phyloP scores from a whole-genome alignment of 2,113 vertebrate genomes.

The Eretmodus cyanostictus region DNA sequence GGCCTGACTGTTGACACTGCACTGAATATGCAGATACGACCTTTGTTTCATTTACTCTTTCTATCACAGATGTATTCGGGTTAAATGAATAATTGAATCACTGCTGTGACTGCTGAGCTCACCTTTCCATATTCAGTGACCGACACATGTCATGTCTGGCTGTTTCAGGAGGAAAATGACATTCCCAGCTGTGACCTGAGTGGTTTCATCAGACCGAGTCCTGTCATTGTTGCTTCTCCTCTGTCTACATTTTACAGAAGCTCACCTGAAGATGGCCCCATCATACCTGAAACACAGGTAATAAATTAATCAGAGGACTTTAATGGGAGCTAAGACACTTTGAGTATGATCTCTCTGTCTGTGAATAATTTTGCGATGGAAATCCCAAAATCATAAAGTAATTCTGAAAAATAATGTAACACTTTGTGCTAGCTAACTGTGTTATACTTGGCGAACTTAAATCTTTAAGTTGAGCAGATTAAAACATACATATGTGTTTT shows the following conservation, averaged over 20 bases:
- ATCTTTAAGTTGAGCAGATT: background rate
- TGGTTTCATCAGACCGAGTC: conserved; percentile 88
- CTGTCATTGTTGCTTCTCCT: conserved; percentile 88
- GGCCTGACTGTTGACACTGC: background rate
- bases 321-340: background rate
- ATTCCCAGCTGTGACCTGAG: conserved; percentile 97
- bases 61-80: background rate
- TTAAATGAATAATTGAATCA: background rate
- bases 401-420: background rate
- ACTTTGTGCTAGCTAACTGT: background rate
- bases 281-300: conserved; percentile 98
- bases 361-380: background rate
- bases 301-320: background rate
- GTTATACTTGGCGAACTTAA: background rate
- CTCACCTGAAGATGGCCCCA: conserved; percentile 86
- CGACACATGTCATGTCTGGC: background rate
- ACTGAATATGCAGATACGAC: background rate
- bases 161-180: conserved; percentile 85
- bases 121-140: background rate
- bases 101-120: background rate
- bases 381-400: background rate
- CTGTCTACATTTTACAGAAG: conserved; percentile 89
- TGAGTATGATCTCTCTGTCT: background rate
- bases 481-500: background rate
- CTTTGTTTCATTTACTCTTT: background rate